Evolutionary conservation across 2,113 vertebrate genomes (phyloP).

Genomic region (Eolophus roseicapilla): DNA sequence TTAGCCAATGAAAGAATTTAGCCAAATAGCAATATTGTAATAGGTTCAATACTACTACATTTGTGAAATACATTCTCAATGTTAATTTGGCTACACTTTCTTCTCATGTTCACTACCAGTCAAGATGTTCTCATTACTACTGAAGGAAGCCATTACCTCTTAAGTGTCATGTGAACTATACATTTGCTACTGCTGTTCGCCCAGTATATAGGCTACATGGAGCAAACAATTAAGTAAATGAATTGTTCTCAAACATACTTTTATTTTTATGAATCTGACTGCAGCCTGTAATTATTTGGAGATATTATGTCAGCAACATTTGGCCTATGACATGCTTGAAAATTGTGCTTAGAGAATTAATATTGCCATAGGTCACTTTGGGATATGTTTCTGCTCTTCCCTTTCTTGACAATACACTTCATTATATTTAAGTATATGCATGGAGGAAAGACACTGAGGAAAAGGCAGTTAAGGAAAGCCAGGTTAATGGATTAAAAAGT

Average conservation of each 20-base stretch:
- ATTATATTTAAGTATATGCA: neutral
- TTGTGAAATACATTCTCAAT: neutral
- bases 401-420: neutral
- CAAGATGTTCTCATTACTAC: neutral
- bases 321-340: neutral
- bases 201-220: neutral
- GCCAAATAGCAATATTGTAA: neutral
- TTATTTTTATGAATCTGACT: neutral
- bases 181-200: neutral
- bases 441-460: neutral
- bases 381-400: neutral
- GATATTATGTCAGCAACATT: neutral
- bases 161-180: neutral
- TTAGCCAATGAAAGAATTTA: neutral
- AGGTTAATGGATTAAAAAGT: neutral
- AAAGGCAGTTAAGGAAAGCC: neutral
- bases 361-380: conserved; percentile 2
- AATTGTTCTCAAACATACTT: neutral
- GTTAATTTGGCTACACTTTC: neutral
- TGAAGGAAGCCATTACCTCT: neutral
- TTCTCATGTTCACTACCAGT: neutral
- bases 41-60: neutral
- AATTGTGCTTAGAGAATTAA: neutral
- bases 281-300: neutral
- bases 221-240: neutral